Percentiles rank a stretch among this genome's conserved stretches.
These are phyloP conservation scores for Colius striatus DNA, from an alignment of 2,113 vertebrate genomes.

Conservation along the genomic window DNA sequence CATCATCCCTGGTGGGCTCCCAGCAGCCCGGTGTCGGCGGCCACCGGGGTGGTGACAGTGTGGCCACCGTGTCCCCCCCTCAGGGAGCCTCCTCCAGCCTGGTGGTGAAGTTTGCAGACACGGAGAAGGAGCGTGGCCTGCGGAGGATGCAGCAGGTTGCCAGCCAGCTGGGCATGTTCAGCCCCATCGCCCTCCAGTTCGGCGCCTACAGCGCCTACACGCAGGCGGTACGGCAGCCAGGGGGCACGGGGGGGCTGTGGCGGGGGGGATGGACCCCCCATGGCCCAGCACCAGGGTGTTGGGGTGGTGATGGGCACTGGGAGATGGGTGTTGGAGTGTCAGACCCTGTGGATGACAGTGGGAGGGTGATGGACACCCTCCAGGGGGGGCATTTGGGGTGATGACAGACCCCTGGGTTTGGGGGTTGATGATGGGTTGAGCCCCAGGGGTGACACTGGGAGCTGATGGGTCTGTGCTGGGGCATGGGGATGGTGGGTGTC, in stretches of 20 bases:
- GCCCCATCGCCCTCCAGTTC: constrained; percentile 93
- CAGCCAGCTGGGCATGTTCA: constrained; percentile 93
- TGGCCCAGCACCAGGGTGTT: fast-evolving
- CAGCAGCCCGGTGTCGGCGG: neutral
- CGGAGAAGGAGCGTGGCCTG: constrained; percentile 92
- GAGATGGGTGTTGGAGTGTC: neutral
- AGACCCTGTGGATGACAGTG: too few relatives aligned
- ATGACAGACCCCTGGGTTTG: neutral
- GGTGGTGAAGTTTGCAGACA: constrained; percentile 96
- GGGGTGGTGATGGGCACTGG: neutral
- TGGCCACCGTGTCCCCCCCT: neutral
- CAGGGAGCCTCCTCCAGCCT: constrained; percentile 95
- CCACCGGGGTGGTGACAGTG: fast-evolving
- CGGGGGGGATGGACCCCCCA: too few relatives aligned
- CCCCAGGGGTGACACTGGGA: too few relatives aligned
- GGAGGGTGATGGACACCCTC: too few relatives aligned
- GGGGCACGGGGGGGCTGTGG: neutral
- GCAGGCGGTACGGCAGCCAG: constrained; percentile 83
- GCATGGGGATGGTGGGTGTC: too few relatives aligned
- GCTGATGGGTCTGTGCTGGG: too few relatives aligned
- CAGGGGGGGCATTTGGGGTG: neutral
- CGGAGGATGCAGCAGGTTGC: constrained; percentile 96
- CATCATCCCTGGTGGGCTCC: too few relatives aligned
- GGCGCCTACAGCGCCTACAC: constrained; percentile 95
- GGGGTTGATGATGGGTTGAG: neutral